Evolutionary conservation across 2,888 invertebrate species (phyloP).

Genomic region (Lasioglossum pauxillum): DNA sequence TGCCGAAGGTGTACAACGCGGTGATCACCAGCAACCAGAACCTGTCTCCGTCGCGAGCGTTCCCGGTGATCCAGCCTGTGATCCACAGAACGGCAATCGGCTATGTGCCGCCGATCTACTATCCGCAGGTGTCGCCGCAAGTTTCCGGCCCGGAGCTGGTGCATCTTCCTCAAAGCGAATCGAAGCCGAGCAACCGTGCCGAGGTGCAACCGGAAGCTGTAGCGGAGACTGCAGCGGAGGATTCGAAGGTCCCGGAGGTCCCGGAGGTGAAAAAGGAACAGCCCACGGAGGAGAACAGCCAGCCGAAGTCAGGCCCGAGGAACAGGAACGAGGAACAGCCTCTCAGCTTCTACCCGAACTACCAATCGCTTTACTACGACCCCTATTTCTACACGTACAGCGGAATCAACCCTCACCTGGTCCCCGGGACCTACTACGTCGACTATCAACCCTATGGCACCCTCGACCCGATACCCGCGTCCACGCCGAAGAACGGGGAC

Average conservation of each 20-base stretch:
- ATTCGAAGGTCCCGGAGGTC: conserved; percentile 21
- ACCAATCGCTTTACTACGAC: conserved; percentile 79
- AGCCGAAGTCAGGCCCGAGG: conserved; percentile 38
- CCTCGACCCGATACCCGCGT: conserved; percentile 73
- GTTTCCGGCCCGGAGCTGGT: conserved; percentile 72
- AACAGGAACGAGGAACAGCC: conserved; percentile 52
- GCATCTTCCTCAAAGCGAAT: conserved; percentile 45
- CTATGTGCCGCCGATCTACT: conserved; percentile 80
- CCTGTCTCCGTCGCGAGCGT: conserved; percentile 90
- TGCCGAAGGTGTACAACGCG: conserved; percentile 92
- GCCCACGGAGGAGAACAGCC: not conserved
- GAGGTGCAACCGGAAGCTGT: conserved; percentile 4
- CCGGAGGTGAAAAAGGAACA: conserved; percentile 10
- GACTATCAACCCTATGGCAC: conserved; percentile 75
- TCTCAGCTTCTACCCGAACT: conserved; percentile 80
- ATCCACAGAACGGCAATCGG: conserved; percentile 88
- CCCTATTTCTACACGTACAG: conserved; percentile 80
- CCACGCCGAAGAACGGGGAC: conserved; percentile 53
- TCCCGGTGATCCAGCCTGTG: conserved; percentile 90
- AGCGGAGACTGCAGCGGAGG: not conserved
- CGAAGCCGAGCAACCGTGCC: not conserved
- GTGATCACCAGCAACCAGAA: conserved; percentile 92
- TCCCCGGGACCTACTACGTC: conserved; percentile 76
- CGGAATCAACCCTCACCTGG: conserved; percentile 73
- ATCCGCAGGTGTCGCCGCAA: conserved; percentile 76